Evolutionary conservation across 2,888 invertebrate species (phyloP).

Genomic region (Agriopis leucophaearia): DNA sequence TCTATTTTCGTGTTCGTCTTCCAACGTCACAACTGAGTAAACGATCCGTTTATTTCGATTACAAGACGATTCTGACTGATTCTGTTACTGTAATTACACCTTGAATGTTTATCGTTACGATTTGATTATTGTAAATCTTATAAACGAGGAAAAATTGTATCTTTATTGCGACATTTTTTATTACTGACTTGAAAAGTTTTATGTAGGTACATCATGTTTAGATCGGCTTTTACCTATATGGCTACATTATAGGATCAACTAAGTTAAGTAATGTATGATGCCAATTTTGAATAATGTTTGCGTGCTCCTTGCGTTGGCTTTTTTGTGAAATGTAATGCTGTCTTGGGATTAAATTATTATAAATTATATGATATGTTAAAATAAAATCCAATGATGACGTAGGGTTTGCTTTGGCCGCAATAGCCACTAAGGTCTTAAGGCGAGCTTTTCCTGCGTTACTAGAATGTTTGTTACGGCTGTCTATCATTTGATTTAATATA

Average conservation of each 20-base stretch:
- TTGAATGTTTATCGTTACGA: slow-evolving; percentile 55
- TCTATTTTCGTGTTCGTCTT: slow-evolving; percentile 61
- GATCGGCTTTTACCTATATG: slow-evolving; percentile 37
- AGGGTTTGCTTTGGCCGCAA: neutral
- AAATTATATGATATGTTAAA: neutral
- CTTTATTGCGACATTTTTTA: slow-evolving; percentile 60
- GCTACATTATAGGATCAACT: slow-evolving; percentile 60
- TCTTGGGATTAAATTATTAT: slow-evolving; percentile 21
- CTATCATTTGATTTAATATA: too few species aligned
- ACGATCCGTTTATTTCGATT: slow-evolving; percentile 47
- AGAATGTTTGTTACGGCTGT: too few species aligned
- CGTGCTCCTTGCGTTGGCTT: slow-evolving; percentile 10
- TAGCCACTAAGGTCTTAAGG: neutral
- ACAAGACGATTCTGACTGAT: slow-evolving; percentile 57
- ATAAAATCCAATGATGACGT: neutral
- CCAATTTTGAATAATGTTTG: slow-evolving; percentile 19
- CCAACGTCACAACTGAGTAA: slow-evolving; percentile 63
- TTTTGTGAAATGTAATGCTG: slow-evolving; percentile 49
- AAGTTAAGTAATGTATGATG: slow-evolving; percentile 39
- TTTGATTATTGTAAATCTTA: slow-evolving; percentile 63
- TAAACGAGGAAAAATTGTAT: slow-evolving; percentile 57
- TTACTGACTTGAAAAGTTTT: slow-evolving; percentile 54
- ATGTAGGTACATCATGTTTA: slow-evolving; percentile 33
- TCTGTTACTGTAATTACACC: slow-evolving; percentile 47
- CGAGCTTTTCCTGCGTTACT: too few species aligned